phyloP scores from a whole-genome alignment of 2,888 invertebrate species.

The Torymus texanus region DNA sequence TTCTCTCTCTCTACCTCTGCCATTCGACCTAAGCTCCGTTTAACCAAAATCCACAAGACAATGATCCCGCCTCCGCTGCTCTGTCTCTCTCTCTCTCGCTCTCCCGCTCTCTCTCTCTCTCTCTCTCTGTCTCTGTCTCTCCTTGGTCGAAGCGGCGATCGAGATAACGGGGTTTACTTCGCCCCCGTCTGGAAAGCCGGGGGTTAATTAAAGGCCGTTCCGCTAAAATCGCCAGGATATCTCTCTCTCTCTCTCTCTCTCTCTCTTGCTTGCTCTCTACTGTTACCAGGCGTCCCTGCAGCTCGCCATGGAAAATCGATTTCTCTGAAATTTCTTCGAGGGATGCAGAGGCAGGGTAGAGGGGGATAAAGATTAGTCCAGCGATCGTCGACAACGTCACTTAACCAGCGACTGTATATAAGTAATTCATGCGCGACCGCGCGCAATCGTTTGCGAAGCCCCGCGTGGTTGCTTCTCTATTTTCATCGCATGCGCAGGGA shows the following conservation, averaged over 20 bases:
- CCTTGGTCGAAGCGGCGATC: conserved; percentile 59
- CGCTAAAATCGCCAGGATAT: conserved; percentile 62
- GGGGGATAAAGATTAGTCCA: conserved; percentile 27
- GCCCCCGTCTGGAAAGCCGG: conserved; percentile 61
- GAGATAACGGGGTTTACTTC: conserved; percentile 68
- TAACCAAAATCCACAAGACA: conserved; percentile 44
- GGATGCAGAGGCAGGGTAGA: background rate
- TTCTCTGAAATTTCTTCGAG: conserved; percentile 23
- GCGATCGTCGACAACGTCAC: too few relatives aligned
- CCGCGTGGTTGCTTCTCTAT: too few relatives aligned
- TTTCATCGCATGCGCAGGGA: background rate
- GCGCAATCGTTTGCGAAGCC: background rate
- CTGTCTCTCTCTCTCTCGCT: conserved; percentile 38
- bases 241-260: conserved; percentile 45
- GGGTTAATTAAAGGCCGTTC: conserved; percentile 70
- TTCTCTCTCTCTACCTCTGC: background rate
- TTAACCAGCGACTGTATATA: conserved; percentile 7
- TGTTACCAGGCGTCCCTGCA: conserved; percentile 29
- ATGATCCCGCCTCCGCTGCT: conserved; percentile 28
- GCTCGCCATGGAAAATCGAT: conserved; percentile 35
- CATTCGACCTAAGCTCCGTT: background rate
- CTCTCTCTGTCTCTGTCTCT: conserved; percentile 37
- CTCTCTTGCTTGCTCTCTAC: too few relatives aligned
- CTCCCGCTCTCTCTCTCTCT: conserved; percentile 37
- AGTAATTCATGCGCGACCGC: conserved; percentile 20